These are phyloP conservation scores for Ancistrus triradiatus DNA, from an alignment of 2,113 vertebrate genomes.

Conservation along the genomic window DNA sequence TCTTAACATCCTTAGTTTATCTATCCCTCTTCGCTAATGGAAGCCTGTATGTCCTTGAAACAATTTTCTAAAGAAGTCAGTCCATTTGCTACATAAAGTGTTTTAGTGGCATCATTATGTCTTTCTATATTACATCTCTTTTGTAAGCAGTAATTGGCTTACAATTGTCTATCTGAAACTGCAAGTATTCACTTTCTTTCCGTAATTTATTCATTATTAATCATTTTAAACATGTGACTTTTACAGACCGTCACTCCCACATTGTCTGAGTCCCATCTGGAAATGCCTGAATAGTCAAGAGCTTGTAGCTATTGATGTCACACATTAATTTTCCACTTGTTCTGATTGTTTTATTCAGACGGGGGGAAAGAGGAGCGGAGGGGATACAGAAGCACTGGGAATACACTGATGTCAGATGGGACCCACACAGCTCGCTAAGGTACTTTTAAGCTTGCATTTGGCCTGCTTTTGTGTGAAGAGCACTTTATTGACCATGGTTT, in stretches of 20 bases:
- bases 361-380: slow-evolving; percentile 17
- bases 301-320: slow-evolving; percentile 44
- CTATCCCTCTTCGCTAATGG: slow-evolving; percentile 37
- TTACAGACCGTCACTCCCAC: slow-evolving; percentile 22
- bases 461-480: slow-evolving; percentile 47
- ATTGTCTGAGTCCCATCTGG: slow-evolving; percentile 48
- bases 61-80: slow-evolving; percentile 40
- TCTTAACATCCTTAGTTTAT: slow-evolving; percentile 40
- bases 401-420: slow-evolving; percentile 45
- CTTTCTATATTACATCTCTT: slow-evolving; percentile 25
- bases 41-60: slow-evolving; percentile 51
- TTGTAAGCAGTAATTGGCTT: slow-evolving; percentile 44
- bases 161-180: slow-evolving; percentile 33
- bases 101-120: slow-evolving; percentile 50
- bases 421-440: slow-evolving; percentile 32
- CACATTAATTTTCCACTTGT: slow-evolving; percentile 43
- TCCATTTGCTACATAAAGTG: slow-evolving; percentile 43
- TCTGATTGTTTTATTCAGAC: slow-evolving; percentile 40
- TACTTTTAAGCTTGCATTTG: slow-evolving; percentile 38
- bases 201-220: slow-evolving; percentile 12
- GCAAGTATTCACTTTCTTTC: slow-evolving; percentile 47
- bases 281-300: slow-evolving; percentile 42
- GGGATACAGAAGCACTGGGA: slow-evolving; percentile 29
- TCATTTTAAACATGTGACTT: slow-evolving; percentile 26
- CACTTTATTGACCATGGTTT: slow-evolving; percentile 46